A percentile compares a stretch with the other conserved stretches of the same genome.
Conservation (phyloP, 1,140 invertebrate genomes). For the Meloidogyne hapla region DNA sequence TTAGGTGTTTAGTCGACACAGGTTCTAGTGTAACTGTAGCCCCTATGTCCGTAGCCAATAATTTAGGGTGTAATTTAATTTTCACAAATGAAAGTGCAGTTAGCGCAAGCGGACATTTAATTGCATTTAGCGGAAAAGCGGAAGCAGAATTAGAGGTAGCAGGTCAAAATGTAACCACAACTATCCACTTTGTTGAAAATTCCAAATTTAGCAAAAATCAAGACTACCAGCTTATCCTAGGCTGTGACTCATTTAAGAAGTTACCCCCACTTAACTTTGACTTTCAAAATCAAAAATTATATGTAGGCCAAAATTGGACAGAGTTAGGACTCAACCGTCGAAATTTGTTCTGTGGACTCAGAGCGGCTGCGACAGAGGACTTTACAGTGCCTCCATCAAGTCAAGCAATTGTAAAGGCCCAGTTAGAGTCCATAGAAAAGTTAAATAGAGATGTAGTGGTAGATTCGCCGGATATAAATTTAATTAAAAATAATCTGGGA, state of each 20-base stretch:
- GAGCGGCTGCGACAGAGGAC: too few species aligned
- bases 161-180: background rate
- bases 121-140: background rate
- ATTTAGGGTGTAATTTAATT: background rate
- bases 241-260: background rate
- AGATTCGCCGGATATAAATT: background rate
- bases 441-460: background rate
- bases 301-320: too few species aligned
- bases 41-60: background rate
- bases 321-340: too few species aligned
- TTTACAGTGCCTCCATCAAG: too few species aligned
- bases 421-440: too few species aligned
- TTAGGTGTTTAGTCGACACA: background rate
- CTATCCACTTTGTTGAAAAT: background rate
- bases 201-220: background rate
- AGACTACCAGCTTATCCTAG: background rate
- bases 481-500: background rate
- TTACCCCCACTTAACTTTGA: too few species aligned
- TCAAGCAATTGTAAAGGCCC: too few species aligned
- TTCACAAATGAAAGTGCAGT: background rate
- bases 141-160: background rate
- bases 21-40: background rate
- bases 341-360: too few species aligned
- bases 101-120: conserved; percentile 1
- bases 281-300: too few species aligned